phyloP scores from a whole-genome alignment of 2,888 invertebrate genomes.

The Orthonychiurus folsomi region DNA sequence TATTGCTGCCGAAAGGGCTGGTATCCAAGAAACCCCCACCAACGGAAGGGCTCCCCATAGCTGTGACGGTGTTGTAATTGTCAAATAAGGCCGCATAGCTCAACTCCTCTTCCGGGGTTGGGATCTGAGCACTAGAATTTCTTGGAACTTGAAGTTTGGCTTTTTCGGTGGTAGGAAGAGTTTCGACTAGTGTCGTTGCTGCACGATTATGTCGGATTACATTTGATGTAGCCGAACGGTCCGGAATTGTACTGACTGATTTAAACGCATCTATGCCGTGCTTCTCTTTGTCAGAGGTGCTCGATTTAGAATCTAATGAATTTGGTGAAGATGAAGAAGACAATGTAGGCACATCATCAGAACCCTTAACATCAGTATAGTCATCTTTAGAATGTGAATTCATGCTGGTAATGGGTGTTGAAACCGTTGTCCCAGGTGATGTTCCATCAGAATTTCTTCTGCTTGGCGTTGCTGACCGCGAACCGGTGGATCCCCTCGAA shows the following conservation, averaged over 20 bases:
- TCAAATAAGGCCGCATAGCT: conserved; percentile 20
- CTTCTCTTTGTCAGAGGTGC: neutral
- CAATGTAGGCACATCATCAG: neutral
- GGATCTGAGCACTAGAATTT: neutral
- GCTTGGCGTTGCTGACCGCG: conserved; percentile 17
- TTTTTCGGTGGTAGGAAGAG: neutral
- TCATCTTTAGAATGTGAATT: neutral
- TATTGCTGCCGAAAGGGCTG: conserved; percentile 12
- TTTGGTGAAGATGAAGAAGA: neutral
- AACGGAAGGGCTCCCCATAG: conserved; percentile 18
- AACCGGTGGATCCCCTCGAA: conserved; percentile 24
- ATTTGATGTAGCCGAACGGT: neutral
- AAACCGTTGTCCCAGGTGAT: conserved; percentile 7
- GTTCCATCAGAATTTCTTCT: conserved; percentile 21
- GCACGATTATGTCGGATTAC: neutral
- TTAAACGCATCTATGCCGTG: neutral
- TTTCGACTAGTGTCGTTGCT: no score
- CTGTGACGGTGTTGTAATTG: conserved; percentile 11
- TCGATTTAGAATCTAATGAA: no score
- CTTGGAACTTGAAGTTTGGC: neutral
- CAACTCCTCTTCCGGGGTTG: conserved; percentile 7
- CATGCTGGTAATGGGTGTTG: neutral
- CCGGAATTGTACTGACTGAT: neutral
- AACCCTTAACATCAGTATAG: neutral
- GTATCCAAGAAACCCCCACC: conserved; percentile 18